phyloP scores from a whole-genome alignment of 2,113 vertebrate genomes.

The Thinocorus orbignyianus region DNA sequence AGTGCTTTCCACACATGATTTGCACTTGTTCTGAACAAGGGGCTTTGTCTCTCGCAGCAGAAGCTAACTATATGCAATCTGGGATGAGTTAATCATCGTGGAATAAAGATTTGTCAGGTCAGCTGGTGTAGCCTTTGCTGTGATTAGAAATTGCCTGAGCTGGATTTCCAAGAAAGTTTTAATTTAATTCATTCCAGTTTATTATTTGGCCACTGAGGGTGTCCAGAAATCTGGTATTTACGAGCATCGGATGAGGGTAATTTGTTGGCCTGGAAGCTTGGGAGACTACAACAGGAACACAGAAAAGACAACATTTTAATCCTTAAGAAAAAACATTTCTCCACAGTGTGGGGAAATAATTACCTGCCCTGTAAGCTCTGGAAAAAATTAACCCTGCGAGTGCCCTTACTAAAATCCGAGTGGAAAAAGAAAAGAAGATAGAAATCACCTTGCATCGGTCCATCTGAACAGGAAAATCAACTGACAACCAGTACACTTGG shows the following conservation, averaged over 20 bases:
- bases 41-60: not conserved
- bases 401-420: not conserved
- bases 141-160: not conserved
- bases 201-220: not conserved
- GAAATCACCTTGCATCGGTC: not conserved
- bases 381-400: not conserved
- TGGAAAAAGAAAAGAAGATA: not conserved
- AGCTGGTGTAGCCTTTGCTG: not conserved
- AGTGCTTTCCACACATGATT: constrained; percentile 13
- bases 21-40: not conserved
- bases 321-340: not conserved
- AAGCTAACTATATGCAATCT: not conserved
- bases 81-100: not conserved
- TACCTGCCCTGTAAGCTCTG: not conserved
- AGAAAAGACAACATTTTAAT: not conserved
- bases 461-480: not conserved
- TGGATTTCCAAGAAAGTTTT: not conserved
- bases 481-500: rapidly evolving
- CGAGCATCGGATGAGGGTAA: not conserved
- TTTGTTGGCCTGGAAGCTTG: not conserved
- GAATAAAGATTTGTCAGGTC: not conserved
- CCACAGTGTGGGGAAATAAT: not conserved
- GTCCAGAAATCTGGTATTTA: not conserved
- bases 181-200: not conserved
- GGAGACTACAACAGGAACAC: not conserved